Percentiles rank a stretch among this genome's conserved stretches.
phyloP scores from a whole-genome alignment of 2,888 invertebrate genomes.

The Tuberolachnus salignus region DNA sequence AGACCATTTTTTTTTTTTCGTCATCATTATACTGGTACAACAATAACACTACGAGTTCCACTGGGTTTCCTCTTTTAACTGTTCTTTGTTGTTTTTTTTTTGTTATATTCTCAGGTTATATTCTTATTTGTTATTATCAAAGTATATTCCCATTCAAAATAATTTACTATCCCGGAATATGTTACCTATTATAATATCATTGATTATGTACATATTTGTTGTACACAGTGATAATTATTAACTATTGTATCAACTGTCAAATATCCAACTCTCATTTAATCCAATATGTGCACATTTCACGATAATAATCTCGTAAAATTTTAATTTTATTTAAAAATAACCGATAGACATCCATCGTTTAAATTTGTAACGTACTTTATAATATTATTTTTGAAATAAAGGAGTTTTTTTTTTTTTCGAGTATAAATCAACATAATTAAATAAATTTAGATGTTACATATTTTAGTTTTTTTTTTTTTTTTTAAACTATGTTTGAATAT shows the following conservation, averaged over 20 bases:
- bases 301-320: not conserved
- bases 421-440: too few relatives aligned
- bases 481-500: too few relatives aligned
- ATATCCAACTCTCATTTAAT: not conserved
- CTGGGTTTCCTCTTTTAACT: not conserved
- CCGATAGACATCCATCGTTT: too few relatives aligned
- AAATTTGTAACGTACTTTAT: too few relatives aligned
- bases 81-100: not conserved
- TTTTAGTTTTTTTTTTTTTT: too few relatives aligned
- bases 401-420: too few relatives aligned
- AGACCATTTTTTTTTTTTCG: conserved; percentile 19
- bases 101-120: not conserved
- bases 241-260: not conserved
- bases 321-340: too few relatives aligned
- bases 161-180: not conserved
- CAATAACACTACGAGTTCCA: not conserved
- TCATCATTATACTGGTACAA: not conserved
- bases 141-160: not conserved
- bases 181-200: not conserved
- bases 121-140: conserved; percentile 4
- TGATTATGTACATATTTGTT: not conserved
- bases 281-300: not conserved
- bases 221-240: not conserved
- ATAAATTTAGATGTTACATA: too few relatives aligned
- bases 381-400: too few relatives aligned